Evolutionary conservation across 2,113 vertebrate genomes (phyloP).

Genomic region (Myotis brandtii): DNA sequence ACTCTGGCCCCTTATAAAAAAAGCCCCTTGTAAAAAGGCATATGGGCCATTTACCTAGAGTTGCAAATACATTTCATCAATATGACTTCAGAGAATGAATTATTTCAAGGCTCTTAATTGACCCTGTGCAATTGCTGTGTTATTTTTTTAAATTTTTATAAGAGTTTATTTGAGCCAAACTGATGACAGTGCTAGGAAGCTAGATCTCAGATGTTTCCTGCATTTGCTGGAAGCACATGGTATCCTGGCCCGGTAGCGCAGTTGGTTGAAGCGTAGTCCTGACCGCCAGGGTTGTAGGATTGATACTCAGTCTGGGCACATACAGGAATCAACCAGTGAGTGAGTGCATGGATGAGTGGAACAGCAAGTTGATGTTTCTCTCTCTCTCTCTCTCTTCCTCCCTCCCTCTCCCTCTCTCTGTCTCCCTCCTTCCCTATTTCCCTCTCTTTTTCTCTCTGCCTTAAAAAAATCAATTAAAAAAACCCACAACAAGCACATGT

Average conservation of each 20-base stretch:
- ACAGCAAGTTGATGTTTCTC: neutral
- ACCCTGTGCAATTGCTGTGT: neutral
- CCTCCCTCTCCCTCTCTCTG: neutral
- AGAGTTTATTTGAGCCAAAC: neutral
- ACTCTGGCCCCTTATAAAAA: neutral
- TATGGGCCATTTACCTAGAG: neutral
- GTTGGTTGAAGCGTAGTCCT: neutral
- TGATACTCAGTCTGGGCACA: neutral
- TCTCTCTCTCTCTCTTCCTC: neutral
- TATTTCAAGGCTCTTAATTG: conserved; percentile 25
- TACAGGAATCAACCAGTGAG: neutral
- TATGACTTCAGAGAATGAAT: conserved; percentile 55
- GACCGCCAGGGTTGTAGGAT: neutral
- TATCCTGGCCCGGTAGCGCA: neutral
- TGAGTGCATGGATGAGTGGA: neutral
- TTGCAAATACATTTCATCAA: conserved; percentile 43
- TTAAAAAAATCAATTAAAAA: neutral
- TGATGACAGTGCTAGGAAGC: neutral
- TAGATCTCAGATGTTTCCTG: neutral
- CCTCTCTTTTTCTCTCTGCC: no score
- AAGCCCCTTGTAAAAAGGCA: neutral
- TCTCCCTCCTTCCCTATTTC: no score
- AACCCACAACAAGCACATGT: neutral
- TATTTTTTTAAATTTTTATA: neutral
- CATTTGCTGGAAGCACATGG: neutral